phyloP scores from a whole-genome alignment of 2,113 vertebrate genomes.

The Nansenia antarctica region DNA sequence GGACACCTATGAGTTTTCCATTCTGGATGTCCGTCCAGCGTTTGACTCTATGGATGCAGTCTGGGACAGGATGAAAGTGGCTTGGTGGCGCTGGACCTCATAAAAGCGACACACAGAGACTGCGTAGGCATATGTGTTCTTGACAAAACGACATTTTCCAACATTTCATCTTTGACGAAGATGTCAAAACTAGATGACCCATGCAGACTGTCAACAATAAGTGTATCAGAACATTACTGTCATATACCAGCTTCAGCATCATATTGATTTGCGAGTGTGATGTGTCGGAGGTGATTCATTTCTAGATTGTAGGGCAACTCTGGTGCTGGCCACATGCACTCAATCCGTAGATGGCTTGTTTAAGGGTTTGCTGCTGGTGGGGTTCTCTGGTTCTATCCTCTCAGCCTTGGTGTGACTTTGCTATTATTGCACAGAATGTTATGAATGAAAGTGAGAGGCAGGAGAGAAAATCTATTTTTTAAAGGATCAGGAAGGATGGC shows the following conservation, averaged over 20 bases:
- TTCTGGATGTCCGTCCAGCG: constrained; percentile 91
- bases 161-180: not conserved
- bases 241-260: not conserved
- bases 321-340: not conserved
- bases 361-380: not conserved
- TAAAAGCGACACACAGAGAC: constrained; percentile 51
- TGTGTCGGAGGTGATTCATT: not conserved
- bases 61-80: constrained; percentile 95
- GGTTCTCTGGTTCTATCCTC: not conserved
- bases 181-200: not conserved
- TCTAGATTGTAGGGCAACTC: not conserved
- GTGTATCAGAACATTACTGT: not conserved
- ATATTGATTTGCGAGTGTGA: not conserved
- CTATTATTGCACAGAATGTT: constrained; percentile 10
- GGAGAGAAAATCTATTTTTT: not conserved
- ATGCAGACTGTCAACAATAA: not conserved
- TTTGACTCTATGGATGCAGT: constrained; percentile 87
- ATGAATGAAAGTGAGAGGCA: not conserved
- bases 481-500: not conserved
- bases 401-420: not conserved
- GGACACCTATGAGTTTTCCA: constrained; percentile 86
- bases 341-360: not conserved
- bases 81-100: constrained; percentile 96
- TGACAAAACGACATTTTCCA: not conserved
- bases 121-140: not conserved